A percentile compares a stretch with the other conserved stretches of the same genome.
phyloP scores from a whole-genome alignment of 2,113 vertebrate species.

The Alligator mississippiensis region DNA sequence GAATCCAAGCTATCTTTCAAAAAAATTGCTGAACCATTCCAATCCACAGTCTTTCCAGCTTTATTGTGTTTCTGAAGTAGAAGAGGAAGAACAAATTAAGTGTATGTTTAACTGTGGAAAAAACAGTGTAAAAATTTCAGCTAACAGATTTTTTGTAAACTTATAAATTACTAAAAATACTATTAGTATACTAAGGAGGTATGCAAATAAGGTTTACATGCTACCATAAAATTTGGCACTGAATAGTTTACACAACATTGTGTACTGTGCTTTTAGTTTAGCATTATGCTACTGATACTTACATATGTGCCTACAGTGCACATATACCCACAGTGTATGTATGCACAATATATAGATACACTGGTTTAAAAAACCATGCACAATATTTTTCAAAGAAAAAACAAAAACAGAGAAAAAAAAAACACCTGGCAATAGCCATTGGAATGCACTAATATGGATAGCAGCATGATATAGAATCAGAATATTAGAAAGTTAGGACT shows the following conservation, averaged over 20 bases:
- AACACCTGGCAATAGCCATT: conserved; percentile 21
- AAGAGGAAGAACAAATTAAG: neutral
- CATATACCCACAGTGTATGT: neutral
- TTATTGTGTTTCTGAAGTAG: neutral
- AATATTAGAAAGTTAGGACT: no score
- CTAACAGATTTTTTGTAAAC: neutral
- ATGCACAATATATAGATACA: conserved; percentile 46
- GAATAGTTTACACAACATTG: neutral
- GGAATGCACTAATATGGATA: neutral
- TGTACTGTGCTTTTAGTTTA: neutral
- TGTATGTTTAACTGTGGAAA: conserved; percentile 7
- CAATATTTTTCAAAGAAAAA: neutral
- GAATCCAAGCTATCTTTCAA: neutral
- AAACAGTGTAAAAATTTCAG: neutral
- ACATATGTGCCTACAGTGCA: neutral
- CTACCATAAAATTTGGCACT: neutral
- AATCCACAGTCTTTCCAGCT: conserved; percentile 12
- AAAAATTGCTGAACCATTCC: conserved; percentile 33
- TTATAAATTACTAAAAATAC: neutral
- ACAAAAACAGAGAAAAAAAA: conserved; percentile 47
- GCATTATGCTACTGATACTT: neutral
- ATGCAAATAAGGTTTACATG: neutral
- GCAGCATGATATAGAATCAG: neutral
- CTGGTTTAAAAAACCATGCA: conserved; percentile 54
- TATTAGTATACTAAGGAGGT: neutral